These are phyloP conservation scores for Sternotherus odoratus DNA, from an alignment of 2,797 vertebrate genomes.

Conservation along the genomic window DNA sequence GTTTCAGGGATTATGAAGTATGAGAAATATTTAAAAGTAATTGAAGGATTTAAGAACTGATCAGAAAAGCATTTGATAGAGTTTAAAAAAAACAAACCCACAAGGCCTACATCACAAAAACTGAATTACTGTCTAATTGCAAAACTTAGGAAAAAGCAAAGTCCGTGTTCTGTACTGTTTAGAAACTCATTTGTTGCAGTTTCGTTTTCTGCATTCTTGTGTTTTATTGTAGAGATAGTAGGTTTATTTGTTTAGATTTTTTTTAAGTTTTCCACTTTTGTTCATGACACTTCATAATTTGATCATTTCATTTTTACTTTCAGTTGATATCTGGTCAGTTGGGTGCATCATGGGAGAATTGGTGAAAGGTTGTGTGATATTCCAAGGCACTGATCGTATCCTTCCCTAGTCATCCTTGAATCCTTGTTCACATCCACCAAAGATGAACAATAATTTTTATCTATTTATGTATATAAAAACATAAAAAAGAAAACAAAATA, in stretches of 20 bases:
- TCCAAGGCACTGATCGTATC: slow-evolving; percentile 99
- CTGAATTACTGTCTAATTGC: background rate
- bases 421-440: slow-evolving; percentile 56
- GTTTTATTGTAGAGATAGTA: slow-evolving; percentile 71
- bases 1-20: slow-evolving; percentile 16
- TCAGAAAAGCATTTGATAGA: background rate
- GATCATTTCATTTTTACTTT: slow-evolving; percentile 88
- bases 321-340: slow-evolving; percentile 99
- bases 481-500: slow-evolving; percentile 13
- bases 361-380: slow-evolving; percentile 98
- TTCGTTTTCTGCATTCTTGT: slow-evolving; percentile 76
- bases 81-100: background rate
- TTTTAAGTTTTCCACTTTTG: slow-evolving; percentile 74
- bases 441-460: slow-evolving; percentile 43
- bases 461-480: slow-evolving; percentile 33
- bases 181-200: slow-evolving; percentile 52
- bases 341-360: slow-evolving; percentile 99
- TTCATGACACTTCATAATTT: slow-evolving; percentile 84
- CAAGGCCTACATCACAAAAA: background rate
- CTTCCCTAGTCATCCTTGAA: slow-evolving; percentile 83
- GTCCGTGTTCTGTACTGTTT: slow-evolving; percentile 52
- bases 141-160: background rate
- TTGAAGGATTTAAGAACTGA: background rate
- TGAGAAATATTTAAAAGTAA: background rate
- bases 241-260: slow-evolving; percentile 57